Percentiles rank a stretch among this genome's conserved stretches.
Conservation (phyloP, 2,888 invertebrate genomes). For the Drosophila buzzatii region DNA sequence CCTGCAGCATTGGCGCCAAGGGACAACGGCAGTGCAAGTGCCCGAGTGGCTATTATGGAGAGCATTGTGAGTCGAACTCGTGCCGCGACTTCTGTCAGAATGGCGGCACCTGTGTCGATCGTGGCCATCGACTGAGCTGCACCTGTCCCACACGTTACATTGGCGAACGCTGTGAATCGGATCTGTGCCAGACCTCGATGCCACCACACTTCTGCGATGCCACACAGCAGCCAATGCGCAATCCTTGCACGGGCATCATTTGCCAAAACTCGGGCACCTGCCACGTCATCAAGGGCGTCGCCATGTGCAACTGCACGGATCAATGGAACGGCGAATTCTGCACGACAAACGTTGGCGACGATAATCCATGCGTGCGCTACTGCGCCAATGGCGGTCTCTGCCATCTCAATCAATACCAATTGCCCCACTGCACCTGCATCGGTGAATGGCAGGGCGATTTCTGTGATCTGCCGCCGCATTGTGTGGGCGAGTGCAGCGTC, state of each 20-base stretch:
- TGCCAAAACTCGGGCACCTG: slow-evolving; percentile 87
- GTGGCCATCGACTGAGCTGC: slow-evolving; percentile 76
- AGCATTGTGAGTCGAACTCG: slow-evolving; percentile 87
- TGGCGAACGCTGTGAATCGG: slow-evolving; percentile 86
- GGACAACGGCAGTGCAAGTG: slow-evolving; percentile 84
- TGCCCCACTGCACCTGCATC: slow-evolving; percentile 87
- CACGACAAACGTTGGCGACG: slow-evolving; percentile 87
- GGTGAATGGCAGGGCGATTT: slow-evolving; percentile 87
- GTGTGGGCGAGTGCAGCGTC: slow-evolving; percentile 83
- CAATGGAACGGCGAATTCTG: slow-evolving; percentile 87
- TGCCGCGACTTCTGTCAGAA: slow-evolving; percentile 86
- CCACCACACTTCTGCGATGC: slow-evolving; percentile 84
- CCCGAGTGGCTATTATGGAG: slow-evolving; percentile 82
- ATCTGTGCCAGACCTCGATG: slow-evolving; percentile 85
- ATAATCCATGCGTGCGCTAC: slow-evolving; percentile 87
- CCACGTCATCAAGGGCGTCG: slow-evolving; percentile 84
- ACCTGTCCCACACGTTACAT: slow-evolving; percentile 82
- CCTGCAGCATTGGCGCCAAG: slow-evolving; percentile 82
- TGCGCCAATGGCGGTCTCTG: slow-evolving; percentile 88
- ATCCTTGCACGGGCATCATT: slow-evolving; percentile 84
- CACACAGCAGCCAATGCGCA: slow-evolving; percentile 75
- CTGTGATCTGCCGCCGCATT: slow-evolving; percentile 86
- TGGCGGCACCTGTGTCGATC: slow-evolving; percentile 85
- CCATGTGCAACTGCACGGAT: slow-evolving; percentile 87
- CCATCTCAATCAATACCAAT: slow-evolving; percentile 85